Percentiles rank a stretch among this genome's conserved stretches.
phyloP scores from a whole-genome alignment of 2,797 vertebrate genomes.

The Schizopygopsis pylzovi region DNA sequence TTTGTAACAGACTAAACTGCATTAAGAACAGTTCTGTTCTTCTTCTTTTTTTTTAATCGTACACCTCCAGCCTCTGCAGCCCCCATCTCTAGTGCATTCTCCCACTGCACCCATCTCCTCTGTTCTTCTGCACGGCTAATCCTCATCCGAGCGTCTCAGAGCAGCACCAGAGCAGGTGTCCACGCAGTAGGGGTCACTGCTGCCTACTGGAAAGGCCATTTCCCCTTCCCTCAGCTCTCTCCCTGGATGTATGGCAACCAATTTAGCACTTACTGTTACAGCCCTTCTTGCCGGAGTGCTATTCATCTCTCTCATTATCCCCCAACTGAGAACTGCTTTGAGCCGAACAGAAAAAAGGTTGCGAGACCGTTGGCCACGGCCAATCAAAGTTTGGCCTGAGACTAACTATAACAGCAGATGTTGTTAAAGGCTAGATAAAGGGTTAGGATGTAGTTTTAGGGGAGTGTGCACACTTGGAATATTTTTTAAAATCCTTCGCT shows the following conservation, averaged over 20 bases:
- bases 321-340: slow-evolving; percentile 64
- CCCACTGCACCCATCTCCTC: background rate
- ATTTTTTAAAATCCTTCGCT: slow-evolving; percentile 14
- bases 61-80: background rate
- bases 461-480: slow-evolving; percentile 37
- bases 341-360: slow-evolving; percentile 39
- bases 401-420: slow-evolving; percentile 39
- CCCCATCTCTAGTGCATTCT: slow-evolving; percentile 8
- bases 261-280: slow-evolving; percentile 67
- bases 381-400: slow-evolving; percentile 54
- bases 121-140: slow-evolving; percentile 5
- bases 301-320: slow-evolving; percentile 75
- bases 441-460: slow-evolving; percentile 32
- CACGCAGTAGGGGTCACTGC: slow-evolving; percentile 63
- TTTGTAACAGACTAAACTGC: background rate
- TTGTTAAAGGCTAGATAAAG: slow-evolving; percentile 44
- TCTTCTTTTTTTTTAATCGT: slow-evolving; percentile 19
- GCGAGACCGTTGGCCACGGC: slow-evolving; percentile 33
- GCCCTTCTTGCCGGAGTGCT: slow-evolving; percentile 65
- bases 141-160: slow-evolving; percentile 32
- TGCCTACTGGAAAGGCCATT: slow-evolving; percentile 60
- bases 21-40: slow-evolving; percentile 54
- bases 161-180: slow-evolving; percentile 67
- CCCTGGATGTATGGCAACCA: slow-evolving; percentile 45
- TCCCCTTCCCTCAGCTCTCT: slow-evolving; percentile 51